Base-by-base conservation (phyloP, 2,113 vertebrate genomes). In the Natator depressus region DNA sequence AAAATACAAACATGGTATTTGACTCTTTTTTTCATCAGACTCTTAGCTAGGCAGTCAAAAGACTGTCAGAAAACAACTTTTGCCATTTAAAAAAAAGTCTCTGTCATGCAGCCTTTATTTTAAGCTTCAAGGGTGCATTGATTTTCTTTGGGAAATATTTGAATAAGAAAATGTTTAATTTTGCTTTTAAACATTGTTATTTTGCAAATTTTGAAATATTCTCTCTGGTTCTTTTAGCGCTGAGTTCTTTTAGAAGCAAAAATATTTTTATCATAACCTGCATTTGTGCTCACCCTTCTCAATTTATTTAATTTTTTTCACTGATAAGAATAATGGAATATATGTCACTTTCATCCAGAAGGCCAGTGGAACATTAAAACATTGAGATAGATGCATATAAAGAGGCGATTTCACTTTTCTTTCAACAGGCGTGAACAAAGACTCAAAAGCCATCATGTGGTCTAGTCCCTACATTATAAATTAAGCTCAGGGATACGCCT, bases 61-160 rank as follows among this genome's bases (percentile, higher is more conserved):
- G 90, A 94, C 94, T 93, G 96, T 97, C 51, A 62, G 85, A 80
- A 97, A 97, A 95, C 84, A 97, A 96, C 96, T 93, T 78, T 95
- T 93, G 22, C 88, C 90, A 96, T 85, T 96, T 90, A 97, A 93
- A 98, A 42, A 42, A 29, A 91, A 93, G 95, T 94, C 96, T 94
- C 96, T 94, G 91, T 96, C 95, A 93, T 5, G 11, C 85, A 96
- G 79, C 20, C 47, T 85, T 96, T 96, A 95, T 95, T 95, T 93
- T 92, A 96, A 96, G 95, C 82, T 94, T 93, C 87, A 96, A 81
- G 91, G 94, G 50, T 95, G 91, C 94, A 89, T 89, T 92, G 93
- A 96, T 95, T 97, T 97, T 97, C 95, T 96, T 96, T 97, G 89
- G 62, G 98, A 97, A 89, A 82, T 80, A 83, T 97, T 94, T n/a